phyloP scores from a whole-genome alignment of 2,113 vertebrate species.

The Ochotona princeps region DNA sequence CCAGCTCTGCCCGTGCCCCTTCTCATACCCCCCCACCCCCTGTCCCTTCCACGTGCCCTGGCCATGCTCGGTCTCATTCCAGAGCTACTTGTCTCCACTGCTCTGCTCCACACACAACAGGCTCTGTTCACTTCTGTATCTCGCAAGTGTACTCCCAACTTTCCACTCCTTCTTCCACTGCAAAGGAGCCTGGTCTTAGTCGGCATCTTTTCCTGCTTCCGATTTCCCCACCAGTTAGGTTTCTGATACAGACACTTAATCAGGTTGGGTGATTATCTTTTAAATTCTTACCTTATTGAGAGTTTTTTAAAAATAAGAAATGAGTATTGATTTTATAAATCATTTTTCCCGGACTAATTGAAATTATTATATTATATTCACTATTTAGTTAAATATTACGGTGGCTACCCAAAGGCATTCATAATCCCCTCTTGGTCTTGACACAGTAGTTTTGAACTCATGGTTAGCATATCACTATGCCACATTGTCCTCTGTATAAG shows the following conservation, averaged over 20 bases:
- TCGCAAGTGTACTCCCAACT: background rate
- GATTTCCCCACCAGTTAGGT: background rate
- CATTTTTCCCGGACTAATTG: background rate
- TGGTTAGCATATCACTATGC: too few relatives aligned
- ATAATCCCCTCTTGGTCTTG: background rate
- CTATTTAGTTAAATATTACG: background rate
- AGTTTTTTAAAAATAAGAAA: background rate
- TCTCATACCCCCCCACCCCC: background rate
- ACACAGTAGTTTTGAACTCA: background rate
- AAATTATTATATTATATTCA: background rate
- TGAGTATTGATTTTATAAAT: background rate
- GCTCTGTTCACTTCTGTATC: background rate
- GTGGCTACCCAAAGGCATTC: background rate
- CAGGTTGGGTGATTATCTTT: background rate
- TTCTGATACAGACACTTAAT: background rate
- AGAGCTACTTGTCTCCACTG: background rate
- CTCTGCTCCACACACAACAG: background rate
- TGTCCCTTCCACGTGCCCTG: background rate
- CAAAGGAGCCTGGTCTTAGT: fast-evolving
- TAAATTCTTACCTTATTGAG: background rate
- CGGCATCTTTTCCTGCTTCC: background rate
- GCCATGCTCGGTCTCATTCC: too few relatives aligned
- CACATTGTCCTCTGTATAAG: too few relatives aligned
- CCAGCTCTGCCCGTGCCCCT: background rate
- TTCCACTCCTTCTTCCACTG: background rate